Evolutionary conservation across 2,797 vertebrate species (phyloP), one percentile per base, ranked within the genome.

Genomic region (Clarias platycephalus): DNA sequence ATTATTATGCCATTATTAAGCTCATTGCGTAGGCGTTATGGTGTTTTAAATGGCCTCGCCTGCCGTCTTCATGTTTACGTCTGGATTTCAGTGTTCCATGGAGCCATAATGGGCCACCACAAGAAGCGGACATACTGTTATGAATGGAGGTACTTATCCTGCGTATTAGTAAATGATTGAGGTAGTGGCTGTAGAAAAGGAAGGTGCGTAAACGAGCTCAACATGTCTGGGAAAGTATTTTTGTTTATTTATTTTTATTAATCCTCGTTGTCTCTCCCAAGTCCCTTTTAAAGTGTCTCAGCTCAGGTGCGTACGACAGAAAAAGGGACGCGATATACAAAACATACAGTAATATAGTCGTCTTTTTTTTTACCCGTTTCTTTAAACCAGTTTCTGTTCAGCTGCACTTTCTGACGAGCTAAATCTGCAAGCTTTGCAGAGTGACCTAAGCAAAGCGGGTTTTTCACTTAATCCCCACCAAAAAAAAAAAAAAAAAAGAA

Each of bases 231-330:
- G 80, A 88, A 86, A 86, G 44, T 16, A 37, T 53, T 13, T 53
- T 10, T 58, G 9, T 57, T 16, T 34, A 15, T 55, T 55, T 53
- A n/a, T 53, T 85, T 86, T 81, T 83, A 88, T 87, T 85, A 83
- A 83, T 82, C 53, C 40, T 49, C 31, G 44, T 68, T 82, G 79
- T 84, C 71, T 86, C 62, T 68, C 74, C 79, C 16, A 37, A 57
- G 58, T 86, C 72, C 53, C 26, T 81, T 85, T 57, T 60, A 81
- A 83, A 86, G 85, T 8, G 74, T 80, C 60, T 88, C 57, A 34
- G 78, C 72, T 84, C 74, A 53, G 74, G 49, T 67, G 64, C 60
- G 10, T 53, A 22, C 49, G 67, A 86, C 49, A 64, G 26, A 71
- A 53, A 31, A 49, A 79, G 28, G 75, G 37, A 87, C 83, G 82